phyloP scores from a whole-genome alignment of 2,888 invertebrate genomes.

The Hyposoter didymator region DNA sequence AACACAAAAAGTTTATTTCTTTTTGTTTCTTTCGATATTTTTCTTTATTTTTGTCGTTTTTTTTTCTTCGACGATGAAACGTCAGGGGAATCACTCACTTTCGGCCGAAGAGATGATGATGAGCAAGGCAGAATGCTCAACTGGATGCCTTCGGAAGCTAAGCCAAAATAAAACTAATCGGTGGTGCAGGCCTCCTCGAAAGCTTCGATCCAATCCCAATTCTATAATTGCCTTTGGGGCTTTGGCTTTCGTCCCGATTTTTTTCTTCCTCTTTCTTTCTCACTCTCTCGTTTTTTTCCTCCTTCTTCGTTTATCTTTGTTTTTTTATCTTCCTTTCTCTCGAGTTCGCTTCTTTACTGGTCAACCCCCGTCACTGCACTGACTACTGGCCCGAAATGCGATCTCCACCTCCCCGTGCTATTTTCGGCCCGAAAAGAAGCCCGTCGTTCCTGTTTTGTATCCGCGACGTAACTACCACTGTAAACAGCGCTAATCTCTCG shows the following conservation, averaged over 20 bases:
- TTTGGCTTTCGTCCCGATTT: constrained; percentile 83
- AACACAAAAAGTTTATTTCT: constrained; percentile 15
- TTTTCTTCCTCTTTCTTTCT: constrained; percentile 40
- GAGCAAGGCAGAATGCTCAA: constrained; percentile 79
- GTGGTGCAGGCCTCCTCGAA: constrained; percentile 77
- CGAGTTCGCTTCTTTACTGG: constrained; percentile 71
- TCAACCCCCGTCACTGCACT: constrained; percentile 76
- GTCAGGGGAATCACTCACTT: constrained; percentile 74
- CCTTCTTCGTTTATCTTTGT: constrained; percentile 63
- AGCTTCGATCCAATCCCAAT: constrained; percentile 80
- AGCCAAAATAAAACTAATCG: constrained; percentile 83
- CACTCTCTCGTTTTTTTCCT: constrained; percentile 60
- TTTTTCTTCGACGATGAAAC: constrained; percentile 60
- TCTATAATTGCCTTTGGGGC: constrained; percentile 83
- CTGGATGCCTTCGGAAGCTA: constrained; percentile 83
- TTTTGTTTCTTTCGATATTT: constrained; percentile 10
- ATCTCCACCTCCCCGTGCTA: constrained; percentile 82
- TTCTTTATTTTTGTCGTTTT: constrained; percentile 30
- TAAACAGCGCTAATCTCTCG: constrained; percentile 74
- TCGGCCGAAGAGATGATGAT: constrained; percentile 74
- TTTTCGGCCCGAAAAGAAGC: constrained; percentile 80
- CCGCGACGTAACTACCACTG: constrained; percentile 75
- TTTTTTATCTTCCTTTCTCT: constrained; percentile 24
- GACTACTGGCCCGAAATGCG: constrained; percentile 81
- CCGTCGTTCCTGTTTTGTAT: constrained; percentile 77